Evolutionary conservation across 2,888 invertebrate genomes (phyloP).

Genomic region (Acronicta psi): DNA sequence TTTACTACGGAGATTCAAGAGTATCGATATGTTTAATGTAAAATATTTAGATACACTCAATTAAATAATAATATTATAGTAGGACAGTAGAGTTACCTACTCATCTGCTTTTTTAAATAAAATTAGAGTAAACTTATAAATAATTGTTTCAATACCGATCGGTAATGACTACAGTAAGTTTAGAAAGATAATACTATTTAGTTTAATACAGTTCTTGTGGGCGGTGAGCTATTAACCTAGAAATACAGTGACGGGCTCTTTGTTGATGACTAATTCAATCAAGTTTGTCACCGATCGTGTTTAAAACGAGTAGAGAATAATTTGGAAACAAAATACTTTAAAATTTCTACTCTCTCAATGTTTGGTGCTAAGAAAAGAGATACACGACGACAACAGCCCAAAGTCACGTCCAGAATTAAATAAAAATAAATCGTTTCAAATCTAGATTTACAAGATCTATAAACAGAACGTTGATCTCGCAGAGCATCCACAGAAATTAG

Average conservation of each 20-base stretch:
- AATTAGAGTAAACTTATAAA: too few species aligned
- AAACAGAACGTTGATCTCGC: slow-evolving; percentile 52
- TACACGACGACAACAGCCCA: neutral
- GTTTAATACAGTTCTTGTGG: neutral
- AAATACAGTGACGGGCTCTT: neutral
- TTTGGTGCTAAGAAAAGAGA: neutral
- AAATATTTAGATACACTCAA: too few species aligned
- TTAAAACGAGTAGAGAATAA: too few species aligned
- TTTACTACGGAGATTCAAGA: too few species aligned
- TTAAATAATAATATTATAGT: too few species aligned
- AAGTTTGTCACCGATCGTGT: neutral
- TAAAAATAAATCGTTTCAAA: slow-evolving; percentile 44
- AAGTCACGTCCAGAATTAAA: slow-evolving; percentile 35
- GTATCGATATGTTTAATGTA: too few species aligned
- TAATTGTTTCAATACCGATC: too few species aligned
- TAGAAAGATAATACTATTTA: neutral
- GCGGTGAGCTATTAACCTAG: slow-evolving; percentile 3
- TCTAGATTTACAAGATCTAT: slow-evolving; percentile 52
- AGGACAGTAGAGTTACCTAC: too few species aligned
- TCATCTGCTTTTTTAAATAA: too few species aligned
- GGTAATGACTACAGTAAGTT: too few species aligned
- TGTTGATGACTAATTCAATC: neutral
- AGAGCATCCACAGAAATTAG: slow-evolving; percentile 23
- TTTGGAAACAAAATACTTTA: too few species aligned
- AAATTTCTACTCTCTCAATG: neutral